Evolutionary conservation across 2,888 invertebrate species (phyloP), one percentile per base, ranked within the genome.

Genomic region (Tuberolachnus salignus): DNA sequence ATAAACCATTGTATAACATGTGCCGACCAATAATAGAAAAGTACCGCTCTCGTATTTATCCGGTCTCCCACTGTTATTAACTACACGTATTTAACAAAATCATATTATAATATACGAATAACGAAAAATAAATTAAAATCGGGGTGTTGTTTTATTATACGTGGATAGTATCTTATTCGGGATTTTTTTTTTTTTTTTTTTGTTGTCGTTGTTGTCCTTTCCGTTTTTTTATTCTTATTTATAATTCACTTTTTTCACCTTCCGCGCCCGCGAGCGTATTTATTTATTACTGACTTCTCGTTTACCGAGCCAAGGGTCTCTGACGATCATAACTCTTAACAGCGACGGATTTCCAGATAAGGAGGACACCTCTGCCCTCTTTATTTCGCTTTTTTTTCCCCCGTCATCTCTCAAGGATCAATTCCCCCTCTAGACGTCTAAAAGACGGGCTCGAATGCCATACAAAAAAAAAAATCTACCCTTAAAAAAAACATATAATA

Each of bases 251-350:
- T 78, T 78, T 78, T 69, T 78, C 67, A 67, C 78, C 78, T 67
- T 69, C 34, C 34, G 34, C 34, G 34, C 59, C 34, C 34, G 34
- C 34, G 34, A 34, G 34, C 34, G 57, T 51, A 78, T 78, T 78
- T 78, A 78, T 78, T 78, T 78, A 78, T 78, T 69, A 69, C 78
- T 42, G 67, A 59, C 78, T 78, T 78, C 78, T 78, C 69, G 69
- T 78, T 78, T 69, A 69, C 69, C 42, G n/a, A 78, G 69, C 59
- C n/a, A 75, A 26, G 74, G 69, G 57, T 61, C 69, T 59, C 51
- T 59, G 67, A 59, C 69, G 67, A 78, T 78, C 78, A 78, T 78
- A 78, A 78, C 78, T 78, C 78, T 78, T 67, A 78, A 78, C 78
- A 61, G 59, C 67, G 78, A 78, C 78, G 78, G 78, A 78, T 69